Conservation (phyloP, 2,113 vertebrate genomes). For the Anolis carolinensis region DNA sequence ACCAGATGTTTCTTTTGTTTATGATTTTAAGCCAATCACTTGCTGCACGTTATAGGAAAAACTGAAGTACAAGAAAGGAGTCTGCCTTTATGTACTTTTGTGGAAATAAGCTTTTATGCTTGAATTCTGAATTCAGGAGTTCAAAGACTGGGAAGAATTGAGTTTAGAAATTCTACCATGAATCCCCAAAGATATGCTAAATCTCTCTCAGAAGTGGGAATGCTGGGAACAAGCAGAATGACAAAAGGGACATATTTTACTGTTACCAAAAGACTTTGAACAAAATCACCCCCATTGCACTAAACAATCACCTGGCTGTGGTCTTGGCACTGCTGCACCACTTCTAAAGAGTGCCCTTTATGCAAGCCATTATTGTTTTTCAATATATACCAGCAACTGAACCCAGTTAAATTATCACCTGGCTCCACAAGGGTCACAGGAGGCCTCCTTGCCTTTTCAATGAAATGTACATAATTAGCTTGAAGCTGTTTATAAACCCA, state of each 20-base stretch:
- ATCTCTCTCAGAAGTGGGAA: not conserved
- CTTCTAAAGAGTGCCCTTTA: rapidly evolving
- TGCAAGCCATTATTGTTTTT: not conserved
- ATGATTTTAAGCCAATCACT: not conserved
- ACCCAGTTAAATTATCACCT: not conserved
- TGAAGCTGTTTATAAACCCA: not conserved
- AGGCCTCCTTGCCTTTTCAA: not conserved
- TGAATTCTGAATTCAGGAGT: not conserved
- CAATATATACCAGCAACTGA: rapidly evolving
- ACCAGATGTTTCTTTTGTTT: not conserved
- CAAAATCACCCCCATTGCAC: not conserved
- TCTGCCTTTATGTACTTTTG: rapidly evolving
- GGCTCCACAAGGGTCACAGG: not conserved
- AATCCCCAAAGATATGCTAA: not conserved
- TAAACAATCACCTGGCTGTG: not conserved
- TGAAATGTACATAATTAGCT: not conserved
- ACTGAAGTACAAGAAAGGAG: not conserved
- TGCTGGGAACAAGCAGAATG: not conserved
- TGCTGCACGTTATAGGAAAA: not conserved
- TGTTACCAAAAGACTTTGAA: not conserved
- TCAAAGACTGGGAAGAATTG: rapidly evolving
- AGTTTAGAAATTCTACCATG: not conserved
- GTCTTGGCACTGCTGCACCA: not conserved
- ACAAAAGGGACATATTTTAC: not conserved
- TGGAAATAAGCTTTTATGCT: not conserved